Conservation (phyloP, 1,140 invertebrate species). For the Lethocerus indicus region DNA sequence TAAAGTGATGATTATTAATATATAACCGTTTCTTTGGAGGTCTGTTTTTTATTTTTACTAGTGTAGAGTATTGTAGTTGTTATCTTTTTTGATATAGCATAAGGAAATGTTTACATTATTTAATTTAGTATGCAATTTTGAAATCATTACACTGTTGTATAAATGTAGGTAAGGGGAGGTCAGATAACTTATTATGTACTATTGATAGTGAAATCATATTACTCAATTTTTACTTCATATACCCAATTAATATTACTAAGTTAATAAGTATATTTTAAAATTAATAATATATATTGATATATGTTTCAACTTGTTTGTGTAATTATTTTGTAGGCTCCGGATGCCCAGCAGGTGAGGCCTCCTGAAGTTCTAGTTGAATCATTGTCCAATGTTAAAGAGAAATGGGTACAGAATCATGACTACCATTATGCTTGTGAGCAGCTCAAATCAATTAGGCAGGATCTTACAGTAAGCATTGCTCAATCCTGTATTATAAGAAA, state of each 20-base stretch:
- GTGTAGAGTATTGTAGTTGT: too few species aligned
- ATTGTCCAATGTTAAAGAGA: constrained; percentile 73
- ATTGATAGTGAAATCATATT: background rate
- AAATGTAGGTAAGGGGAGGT: background rate
- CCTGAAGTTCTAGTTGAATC: constrained; percentile 69
- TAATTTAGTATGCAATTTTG: background rate
- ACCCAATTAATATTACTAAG: constrained; percentile 29
- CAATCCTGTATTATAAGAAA: background rate
- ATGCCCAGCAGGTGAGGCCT: constrained; percentile 78
- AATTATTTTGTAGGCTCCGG: constrained; percentile 46
- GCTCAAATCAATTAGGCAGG: constrained; percentile 94
- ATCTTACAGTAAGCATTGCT: constrained; percentile 67
- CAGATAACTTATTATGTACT: background rate
- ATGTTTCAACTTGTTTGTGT: background rate
- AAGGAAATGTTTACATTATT: too few species aligned
- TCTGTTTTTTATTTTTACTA: too few species aligned
- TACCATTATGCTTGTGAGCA: constrained; percentile 96
- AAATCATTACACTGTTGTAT: background rate
- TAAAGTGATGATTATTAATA: too few species aligned
- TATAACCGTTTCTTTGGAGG: too few species aligned
- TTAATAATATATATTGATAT: constrained; percentile 14
- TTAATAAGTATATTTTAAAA: background rate
- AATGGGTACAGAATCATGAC: constrained; percentile 78
- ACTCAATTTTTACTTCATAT: constrained; percentile 14
- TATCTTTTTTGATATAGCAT: too few species aligned